phyloP scores from a whole-genome alignment of 1,140 invertebrate genomes.

The Cepaea nemoralis region DNA sequence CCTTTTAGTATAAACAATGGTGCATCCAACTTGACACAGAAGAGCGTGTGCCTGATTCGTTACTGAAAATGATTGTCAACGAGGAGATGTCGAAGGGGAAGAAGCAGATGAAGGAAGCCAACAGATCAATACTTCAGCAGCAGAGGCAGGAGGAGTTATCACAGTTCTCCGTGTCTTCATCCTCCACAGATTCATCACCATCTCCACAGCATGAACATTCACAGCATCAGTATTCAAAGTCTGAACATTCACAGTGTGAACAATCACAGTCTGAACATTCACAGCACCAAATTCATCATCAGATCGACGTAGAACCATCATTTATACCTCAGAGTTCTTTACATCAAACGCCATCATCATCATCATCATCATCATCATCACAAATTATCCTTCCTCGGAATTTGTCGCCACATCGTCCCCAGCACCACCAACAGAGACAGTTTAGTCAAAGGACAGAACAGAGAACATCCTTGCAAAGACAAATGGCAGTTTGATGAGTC shows the following conservation, averaged over 20 bases:
- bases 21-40: background rate
- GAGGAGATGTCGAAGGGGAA: background rate
- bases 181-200: background rate
- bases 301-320: background rate
- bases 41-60: background rate
- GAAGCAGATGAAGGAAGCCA: background rate
- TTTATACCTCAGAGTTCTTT: background rate
- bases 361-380: background rate
- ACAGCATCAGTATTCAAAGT: background rate
- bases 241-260: background rate
- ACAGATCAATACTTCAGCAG: background rate
- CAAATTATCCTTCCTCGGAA: too few relatives aligned
- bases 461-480: background rate
- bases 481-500: slow-evolving; percentile 6
- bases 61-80: slow-evolving; percentile 24
- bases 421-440: too few relatives aligned
- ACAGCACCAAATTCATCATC: background rate
- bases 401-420: too few relatives aligned
- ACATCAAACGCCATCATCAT: background rate
- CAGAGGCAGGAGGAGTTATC: background rate
- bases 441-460: too few relatives aligned
- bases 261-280: too few relatives aligned
- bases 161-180: background rate
- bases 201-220: background rate
- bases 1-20: slow-evolving; percentile 22